Evolutionary conservation across 1,140 invertebrate genomes (phyloP).

Genomic region (Doryteuthis pealeii): DNA sequence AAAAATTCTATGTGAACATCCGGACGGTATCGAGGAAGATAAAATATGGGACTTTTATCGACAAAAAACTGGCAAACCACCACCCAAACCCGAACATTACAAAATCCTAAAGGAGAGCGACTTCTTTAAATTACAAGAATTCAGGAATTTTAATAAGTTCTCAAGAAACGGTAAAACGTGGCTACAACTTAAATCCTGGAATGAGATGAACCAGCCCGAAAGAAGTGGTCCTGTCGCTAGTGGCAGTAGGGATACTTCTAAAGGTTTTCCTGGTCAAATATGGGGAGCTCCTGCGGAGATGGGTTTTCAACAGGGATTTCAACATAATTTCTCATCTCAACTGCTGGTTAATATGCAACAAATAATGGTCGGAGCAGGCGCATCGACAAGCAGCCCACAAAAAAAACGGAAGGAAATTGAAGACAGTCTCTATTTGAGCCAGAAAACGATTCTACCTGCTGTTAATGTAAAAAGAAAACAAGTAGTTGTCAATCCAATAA

Average conservation of each 20-base stretch:
- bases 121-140: not conserved
- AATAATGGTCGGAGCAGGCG: no score
- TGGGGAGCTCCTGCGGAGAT: not conserved
- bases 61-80: not conserved
- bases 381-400: no score
- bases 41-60: not conserved
- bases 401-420: not conserved
- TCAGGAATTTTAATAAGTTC: not conserved
- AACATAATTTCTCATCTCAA: no score
- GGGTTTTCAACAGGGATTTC: no score
- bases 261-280: not conserved
- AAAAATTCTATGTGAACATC: not conserved
- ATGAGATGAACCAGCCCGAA: not conserved
- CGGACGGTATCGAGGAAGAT: not conserved
- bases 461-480: constrained; percentile 28
- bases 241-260: no score
- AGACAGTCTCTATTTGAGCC: not conserved
- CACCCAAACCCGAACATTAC: not conserved
- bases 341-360: no score
- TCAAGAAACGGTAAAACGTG: not conserved
- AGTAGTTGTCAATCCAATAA: constrained; percentile 29
- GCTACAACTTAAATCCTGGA: not conserved
- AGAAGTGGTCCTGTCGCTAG: not conserved
- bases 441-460: not conserved
- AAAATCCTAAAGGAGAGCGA: not conserved